Conservation (phyloP, 2,888 invertebrate genomes). For the Aporophyla nigra region DNA sequence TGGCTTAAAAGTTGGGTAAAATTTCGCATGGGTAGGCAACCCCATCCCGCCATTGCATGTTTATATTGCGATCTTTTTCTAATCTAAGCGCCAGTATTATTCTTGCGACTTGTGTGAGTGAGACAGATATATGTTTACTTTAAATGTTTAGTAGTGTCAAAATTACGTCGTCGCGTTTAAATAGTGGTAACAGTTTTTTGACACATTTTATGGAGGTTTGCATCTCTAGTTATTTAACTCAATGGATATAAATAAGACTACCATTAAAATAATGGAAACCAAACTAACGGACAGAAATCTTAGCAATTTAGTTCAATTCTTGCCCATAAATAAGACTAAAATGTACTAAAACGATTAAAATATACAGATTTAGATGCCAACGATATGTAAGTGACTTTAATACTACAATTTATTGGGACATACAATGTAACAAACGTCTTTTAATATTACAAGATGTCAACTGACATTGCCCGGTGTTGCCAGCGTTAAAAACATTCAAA, state of each 20-base stretch:
- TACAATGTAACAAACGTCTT: slow-evolving; percentile 49
- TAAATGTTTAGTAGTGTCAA: too few species aligned
- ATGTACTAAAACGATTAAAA: slow-evolving; percentile 40
- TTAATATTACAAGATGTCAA: slow-evolving; percentile 41
- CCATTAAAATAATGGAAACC: slow-evolving; percentile 50
- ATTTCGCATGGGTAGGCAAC: too few species aligned
- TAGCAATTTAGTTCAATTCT: slow-evolving; percentile 41
- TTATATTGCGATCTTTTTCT: too few species aligned
- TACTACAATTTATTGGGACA: slow-evolving; percentile 39
- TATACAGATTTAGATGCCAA: slow-evolving; percentile 43
- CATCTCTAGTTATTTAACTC: too few species aligned
- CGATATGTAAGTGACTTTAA: slow-evolving; percentile 28
- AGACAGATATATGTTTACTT: too few species aligned
- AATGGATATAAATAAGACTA: slow-evolving; percentile 12
- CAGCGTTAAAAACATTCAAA: slow-evolving; percentile 50
- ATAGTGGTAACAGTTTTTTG: too few species aligned
- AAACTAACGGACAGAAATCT: slow-evolving; percentile 48
- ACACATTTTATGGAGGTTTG: too few species aligned
- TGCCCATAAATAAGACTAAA: slow-evolving; percentile 50
- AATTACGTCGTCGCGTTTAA: too few species aligned
- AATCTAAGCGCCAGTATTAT: too few species aligned
- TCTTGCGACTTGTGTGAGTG: too few species aligned
- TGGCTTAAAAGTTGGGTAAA: too few species aligned
- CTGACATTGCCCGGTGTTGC: slow-evolving; percentile 58
- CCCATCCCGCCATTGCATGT: too few species aligned